Evolutionary conservation across 2,113 vertebrate species (phyloP).

Genomic region (Halichoeres trimaculatus): DNA sequence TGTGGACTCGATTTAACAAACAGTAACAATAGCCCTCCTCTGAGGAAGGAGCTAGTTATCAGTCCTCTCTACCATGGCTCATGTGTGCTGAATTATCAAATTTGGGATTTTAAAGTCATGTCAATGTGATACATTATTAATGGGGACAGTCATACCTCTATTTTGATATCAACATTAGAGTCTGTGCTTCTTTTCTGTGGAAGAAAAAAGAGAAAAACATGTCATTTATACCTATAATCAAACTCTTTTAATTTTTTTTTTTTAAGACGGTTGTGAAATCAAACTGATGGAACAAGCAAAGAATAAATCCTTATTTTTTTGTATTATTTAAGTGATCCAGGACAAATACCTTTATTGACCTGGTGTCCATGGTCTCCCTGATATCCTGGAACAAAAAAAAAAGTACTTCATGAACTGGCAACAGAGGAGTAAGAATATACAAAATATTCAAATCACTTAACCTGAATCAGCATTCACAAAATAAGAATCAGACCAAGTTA

Average conservation of each 20-base stretch:
- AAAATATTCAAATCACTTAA: neutral
- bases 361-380: neutral
- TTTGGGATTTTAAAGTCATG: neutral
- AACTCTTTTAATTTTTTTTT: neutral
- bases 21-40: slow-evolving; percentile 27
- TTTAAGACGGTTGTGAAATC: neutral
- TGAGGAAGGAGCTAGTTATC: slow-evolving; percentile 13
- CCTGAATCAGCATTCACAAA: neutral
- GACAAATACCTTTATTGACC: slow-evolving; percentile 41
- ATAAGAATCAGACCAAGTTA: neutral
- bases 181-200: slow-evolving; percentile 70
- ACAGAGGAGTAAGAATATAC: neutral
- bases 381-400: slow-evolving; percentile 34
- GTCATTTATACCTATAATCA: neutral
- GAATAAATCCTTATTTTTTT: neutral
- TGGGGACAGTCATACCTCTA: neutral
- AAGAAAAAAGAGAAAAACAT: neutral
- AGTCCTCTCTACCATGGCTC: neutral
- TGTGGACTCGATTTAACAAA: slow-evolving; percentile 33
- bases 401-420: neutral
- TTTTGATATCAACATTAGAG: slow-evolving; percentile 1
- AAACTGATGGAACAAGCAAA: neutral
- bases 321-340: neutral
- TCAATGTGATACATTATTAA: neutral
- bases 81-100: neutral